phyloP scores from a whole-genome alignment of 2,888 invertebrate species.

The Meloe dianella region DNA sequence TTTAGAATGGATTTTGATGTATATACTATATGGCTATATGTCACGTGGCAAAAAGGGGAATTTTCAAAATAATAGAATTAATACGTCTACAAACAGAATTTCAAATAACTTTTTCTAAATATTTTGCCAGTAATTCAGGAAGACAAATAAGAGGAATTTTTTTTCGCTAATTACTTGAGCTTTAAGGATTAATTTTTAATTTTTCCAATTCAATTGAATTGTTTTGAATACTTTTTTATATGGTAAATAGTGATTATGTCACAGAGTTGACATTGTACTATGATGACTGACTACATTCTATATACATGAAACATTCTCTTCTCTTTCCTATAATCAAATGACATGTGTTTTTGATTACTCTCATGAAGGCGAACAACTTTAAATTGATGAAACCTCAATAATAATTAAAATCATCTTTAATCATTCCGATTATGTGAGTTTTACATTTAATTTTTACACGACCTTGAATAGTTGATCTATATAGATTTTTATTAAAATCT shows the following conservation, averaged over 20 bases:
- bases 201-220: not conserved
- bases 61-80: constrained; percentile 31
- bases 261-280: constrained; percentile 29
- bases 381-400: constrained; percentile 14
- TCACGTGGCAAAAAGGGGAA: constrained; percentile 27
- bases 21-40: too few relatives aligned
- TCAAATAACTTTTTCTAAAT: constrained; percentile 24
- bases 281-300: not conserved
- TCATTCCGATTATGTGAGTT: not conserved
- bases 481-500: not conserved
- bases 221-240: constrained; percentile 12
- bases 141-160: not conserved
- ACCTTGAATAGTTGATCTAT: not conserved
- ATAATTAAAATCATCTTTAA: not conserved
- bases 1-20: constrained; percentile 17
- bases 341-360: constrained; percentile 21
- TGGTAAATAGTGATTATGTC: constrained; percentile 19
- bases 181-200: constrained; percentile 18
- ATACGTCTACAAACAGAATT: constrained; percentile 28
- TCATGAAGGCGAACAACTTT: constrained; percentile 27
- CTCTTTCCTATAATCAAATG: constrained; percentile 24
- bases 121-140: constrained; percentile 12
- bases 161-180: constrained; percentile 21
- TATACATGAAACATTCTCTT: constrained; percentile 30
- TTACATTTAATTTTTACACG: not conserved